Percentiles rank a stretch among this genome's conserved stretches.
phyloP scores from a whole-genome alignment of 2,888 invertebrate genomes.

The Heliconius sara region DNA sequence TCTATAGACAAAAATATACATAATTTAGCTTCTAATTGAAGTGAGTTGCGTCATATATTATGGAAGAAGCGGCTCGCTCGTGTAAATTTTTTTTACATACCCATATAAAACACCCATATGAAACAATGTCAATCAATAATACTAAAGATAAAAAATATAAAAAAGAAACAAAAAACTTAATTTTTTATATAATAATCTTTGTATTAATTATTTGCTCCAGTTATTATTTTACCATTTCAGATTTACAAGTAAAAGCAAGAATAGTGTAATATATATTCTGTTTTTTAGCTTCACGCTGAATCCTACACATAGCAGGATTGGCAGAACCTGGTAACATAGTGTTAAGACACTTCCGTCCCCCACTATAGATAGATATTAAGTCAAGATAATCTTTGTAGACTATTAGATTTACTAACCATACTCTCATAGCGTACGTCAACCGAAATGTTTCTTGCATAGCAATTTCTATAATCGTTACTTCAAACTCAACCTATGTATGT shows the following conservation, averaged over 20 bases:
- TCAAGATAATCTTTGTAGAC: background rate
- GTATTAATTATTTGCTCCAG: too few relatives aligned
- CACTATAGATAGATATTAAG: background rate
- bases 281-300: background rate
- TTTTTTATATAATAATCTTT: too few relatives aligned
- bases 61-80: background rate
- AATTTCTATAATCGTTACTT: constrained; percentile 43
- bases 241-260: background rate
- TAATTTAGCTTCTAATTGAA: background rate
- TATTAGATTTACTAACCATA: too few relatives aligned
- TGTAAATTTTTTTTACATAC: too few relatives aligned
- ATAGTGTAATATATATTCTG: background rate
- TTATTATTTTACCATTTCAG: background rate
- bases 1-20: background rate
- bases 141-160: too few relatives aligned
- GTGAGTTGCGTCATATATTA: background rate
- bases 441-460: constrained; percentile 36
- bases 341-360: too few relatives aligned
- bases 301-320: background rate
- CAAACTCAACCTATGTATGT: constrained; percentile 47
- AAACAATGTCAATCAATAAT: too few relatives aligned
- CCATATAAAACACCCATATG: too few relatives aligned
- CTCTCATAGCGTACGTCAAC: constrained; percentile 26
- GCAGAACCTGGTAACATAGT: too few relatives aligned
- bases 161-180: too few relatives aligned